These are phyloP conservation scores for Eupithecia centaureata DNA, from an alignment of 2,888 invertebrate genomes.

Conservation along the genomic window DNA sequence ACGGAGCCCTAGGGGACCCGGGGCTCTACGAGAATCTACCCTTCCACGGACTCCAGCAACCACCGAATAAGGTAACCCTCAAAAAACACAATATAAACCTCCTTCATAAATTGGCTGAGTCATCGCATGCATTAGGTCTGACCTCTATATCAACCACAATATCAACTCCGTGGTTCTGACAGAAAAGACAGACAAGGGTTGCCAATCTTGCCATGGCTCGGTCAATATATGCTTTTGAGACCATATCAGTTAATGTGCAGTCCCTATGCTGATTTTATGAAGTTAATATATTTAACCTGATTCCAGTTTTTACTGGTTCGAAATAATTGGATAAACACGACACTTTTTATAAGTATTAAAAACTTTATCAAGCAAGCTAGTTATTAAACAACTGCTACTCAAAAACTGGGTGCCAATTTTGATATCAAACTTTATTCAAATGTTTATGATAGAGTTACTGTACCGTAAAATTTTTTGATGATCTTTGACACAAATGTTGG, in stretches of 20 bases:
- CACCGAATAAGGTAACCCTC: conserved; percentile 94
- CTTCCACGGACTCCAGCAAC: conserved; percentile 96
- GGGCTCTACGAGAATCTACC: conserved; percentile 97
- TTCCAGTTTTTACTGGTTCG: background rate
- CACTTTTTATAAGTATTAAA: background rate
- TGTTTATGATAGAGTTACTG: too few relatives aligned
- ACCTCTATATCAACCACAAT: too few relatives aligned
- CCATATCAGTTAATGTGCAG: background rate
- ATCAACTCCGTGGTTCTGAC: background rate
- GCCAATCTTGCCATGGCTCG: background rate
- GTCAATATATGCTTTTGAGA: background rate
- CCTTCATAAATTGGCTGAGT: background rate
- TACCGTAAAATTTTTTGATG: background rate
- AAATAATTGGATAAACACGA: background rate
- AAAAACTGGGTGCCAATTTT: background rate
- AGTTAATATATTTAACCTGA: background rate
- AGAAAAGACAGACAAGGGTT: background rate
- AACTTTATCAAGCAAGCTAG: background rate
- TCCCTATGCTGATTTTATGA: background rate
- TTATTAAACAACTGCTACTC: background rate
- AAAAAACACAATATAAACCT: background rate
- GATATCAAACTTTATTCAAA: background rate
- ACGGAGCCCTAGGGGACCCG: conserved; percentile 89
- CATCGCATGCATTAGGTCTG: background rate
- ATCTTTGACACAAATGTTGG: background rate